Evolutionary conservation across 1,140 invertebrate species (phyloP).

Genomic region (Euura lappo): DNA sequence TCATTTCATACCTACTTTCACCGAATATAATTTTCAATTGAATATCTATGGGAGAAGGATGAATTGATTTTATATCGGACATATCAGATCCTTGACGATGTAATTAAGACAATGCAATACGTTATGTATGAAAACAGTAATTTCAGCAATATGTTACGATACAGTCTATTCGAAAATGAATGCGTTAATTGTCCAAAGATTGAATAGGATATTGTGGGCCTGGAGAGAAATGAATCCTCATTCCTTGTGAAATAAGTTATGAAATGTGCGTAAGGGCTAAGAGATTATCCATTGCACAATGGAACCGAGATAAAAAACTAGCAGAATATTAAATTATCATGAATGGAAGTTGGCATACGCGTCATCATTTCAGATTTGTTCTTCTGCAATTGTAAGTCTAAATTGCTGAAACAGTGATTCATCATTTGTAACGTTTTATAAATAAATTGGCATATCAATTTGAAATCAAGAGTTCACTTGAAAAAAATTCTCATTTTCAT

Average conservation of each 20-base stretch:
- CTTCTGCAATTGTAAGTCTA: conserved; percentile 11
- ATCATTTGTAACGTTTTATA: conserved; percentile 52
- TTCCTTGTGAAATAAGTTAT: not conserved
- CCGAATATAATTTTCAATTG: not conserved
- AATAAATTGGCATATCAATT: conserved; percentile 57
- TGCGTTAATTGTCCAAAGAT: not conserved
- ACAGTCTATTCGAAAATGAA: not conserved
- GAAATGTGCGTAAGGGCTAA: conserved; percentile 8
- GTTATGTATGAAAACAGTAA: not conserved
- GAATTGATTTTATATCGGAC: not conserved
- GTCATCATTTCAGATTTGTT: conserved; percentile 11
- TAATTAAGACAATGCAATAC: not conserved
- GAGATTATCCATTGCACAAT: not conserved
- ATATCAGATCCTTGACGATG: not conserved
- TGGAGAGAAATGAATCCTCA: not conserved
- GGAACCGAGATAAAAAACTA: not conserved
- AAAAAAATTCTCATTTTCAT: conserved; percentile 53
- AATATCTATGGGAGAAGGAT: conserved; percentile 2
- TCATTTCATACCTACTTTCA: no score
- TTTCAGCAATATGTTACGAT: not conserved
- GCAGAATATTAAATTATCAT: not conserved
- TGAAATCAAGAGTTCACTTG: conserved; percentile 27
- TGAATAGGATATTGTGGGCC: not conserved
- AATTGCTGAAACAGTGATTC: conserved; percentile 19
- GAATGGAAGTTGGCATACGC: conserved; percentile 5